Percentiles rank a stretch among this genome's conserved stretches.
Conservation (phyloP, 2,888 invertebrate species). For the Hipparchia semele region DNA sequence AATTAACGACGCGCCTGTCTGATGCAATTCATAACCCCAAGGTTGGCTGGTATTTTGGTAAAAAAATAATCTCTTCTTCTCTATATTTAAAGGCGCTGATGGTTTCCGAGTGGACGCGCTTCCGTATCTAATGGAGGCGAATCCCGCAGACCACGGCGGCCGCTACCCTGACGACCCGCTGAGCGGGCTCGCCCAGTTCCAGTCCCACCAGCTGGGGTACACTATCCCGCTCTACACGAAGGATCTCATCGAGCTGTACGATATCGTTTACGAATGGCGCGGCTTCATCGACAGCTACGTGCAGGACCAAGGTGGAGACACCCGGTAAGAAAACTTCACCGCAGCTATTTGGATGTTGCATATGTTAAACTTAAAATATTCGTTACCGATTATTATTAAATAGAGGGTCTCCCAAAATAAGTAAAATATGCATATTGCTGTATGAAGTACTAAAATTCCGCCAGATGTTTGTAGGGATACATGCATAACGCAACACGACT, state of each 20-base stretch:
- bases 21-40: too few species aligned
- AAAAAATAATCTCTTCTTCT: too few species aligned
- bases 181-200: slow-evolving; percentile 65
- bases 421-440: too few species aligned
- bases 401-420: too few species aligned
- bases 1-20: too few species aligned
- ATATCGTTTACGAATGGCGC: slow-evolving; percentile 83
- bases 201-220: slow-evolving; percentile 80
- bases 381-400: too few species aligned
- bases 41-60: too few species aligned
- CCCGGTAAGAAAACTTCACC: slow-evolving; percentile 58
- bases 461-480: too few species aligned
- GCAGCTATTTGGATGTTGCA: neutral
- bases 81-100: slow-evolving; percentile 82
- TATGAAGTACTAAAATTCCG: too few species aligned
- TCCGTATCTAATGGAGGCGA: slow-evolving; percentile 82
- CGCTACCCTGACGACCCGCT: slow-evolving; percentile 79
- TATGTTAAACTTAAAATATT: too few species aligned
- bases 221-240: slow-evolving; percentile 85
- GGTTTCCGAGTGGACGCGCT: slow-evolving; percentile 89
- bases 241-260: slow-evolving; percentile 83
- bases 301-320: slow-evolving; percentile 62
- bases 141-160: slow-evolving; percentile 63
- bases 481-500: too few species aligned
- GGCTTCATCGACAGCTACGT: slow-evolving; percentile 77